phyloP scores from a whole-genome alignment of 2,113 vertebrate species.

The Rhipidura dahli region DNA sequence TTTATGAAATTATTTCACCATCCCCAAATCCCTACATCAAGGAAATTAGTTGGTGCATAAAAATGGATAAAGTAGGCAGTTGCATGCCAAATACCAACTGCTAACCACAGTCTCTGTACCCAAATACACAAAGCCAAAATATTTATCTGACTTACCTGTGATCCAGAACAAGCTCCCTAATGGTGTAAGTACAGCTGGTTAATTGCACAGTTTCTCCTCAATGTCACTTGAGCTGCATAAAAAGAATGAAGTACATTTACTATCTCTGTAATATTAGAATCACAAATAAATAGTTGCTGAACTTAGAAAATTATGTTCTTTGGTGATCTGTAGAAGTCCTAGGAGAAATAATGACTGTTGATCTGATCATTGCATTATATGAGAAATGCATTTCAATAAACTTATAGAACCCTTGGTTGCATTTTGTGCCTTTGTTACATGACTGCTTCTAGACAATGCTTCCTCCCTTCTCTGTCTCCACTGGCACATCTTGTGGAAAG shows the following conservation, averaged over 20 bases:
- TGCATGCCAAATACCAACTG: constrained; percentile 33
- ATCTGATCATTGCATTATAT: neutral
- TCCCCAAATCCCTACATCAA: constrained; percentile 57
- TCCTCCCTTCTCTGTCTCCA: neutral
- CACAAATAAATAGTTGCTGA: neutral
- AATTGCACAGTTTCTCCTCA: neutral
- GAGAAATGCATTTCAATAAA: neutral
- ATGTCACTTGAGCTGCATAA: neutral
- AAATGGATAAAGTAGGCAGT: constrained; percentile 29
- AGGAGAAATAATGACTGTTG: neutral
- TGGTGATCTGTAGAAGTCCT: neutral
- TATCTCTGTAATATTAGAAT: neutral
- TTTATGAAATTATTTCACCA: constrained; percentile 61
- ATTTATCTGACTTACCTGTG: constrained; percentile 34
- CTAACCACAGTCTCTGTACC: constrained; percentile 5
- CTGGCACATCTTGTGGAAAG: neutral
- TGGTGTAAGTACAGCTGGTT: neutral
- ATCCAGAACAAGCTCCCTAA: neutral
- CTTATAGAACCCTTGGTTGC: neutral
- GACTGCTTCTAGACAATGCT: neutral
- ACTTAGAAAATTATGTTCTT: neutral
- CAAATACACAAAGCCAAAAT: neutral
- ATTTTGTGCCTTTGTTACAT: neutral
- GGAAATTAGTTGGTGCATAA: constrained; percentile 51
- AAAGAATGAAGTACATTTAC: neutral